Percentiles rank a stretch among this genome's conserved stretches.
Conservation (phyloP, 2,797 vertebrate species). For the Eulemur mongoz region DNA sequence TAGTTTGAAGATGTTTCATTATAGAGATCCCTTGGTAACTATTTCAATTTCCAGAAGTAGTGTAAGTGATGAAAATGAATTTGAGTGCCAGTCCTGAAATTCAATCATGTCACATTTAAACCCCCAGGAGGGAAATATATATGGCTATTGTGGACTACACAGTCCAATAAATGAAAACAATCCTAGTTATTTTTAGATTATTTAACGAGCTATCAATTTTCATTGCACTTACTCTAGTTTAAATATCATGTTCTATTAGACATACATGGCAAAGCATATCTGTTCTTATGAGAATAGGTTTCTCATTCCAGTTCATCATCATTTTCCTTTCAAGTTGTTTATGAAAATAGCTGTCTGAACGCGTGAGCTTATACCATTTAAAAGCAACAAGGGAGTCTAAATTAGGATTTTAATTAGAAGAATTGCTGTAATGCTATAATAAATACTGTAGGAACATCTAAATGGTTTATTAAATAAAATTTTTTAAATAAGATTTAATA, state of each 20-base stretch:
- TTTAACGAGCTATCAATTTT: background rate
- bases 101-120: slow-evolving; percentile 64
- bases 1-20: background rate
- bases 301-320: background rate
- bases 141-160: background rate
- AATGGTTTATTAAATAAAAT: background rate
- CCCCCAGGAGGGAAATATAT: slow-evolving; percentile 18
- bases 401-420: background rate
- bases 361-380: background rate
- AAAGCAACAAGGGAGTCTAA: slow-evolving; percentile 6
- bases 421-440: background rate
- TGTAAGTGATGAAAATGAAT: slow-evolving; percentile 44
- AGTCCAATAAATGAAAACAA: slow-evolving; percentile 29
- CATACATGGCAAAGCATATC: background rate
- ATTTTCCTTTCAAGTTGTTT: background rate
- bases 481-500: background rate
- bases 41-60: slow-evolving; percentile 66
- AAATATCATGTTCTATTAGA: slow-evolving; percentile 50
- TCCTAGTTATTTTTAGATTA: slow-evolving; percentile 56
- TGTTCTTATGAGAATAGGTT: background rate
- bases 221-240: background rate
- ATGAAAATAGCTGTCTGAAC: slow-evolving; percentile 23
- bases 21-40: slow-evolving; percentile 9
- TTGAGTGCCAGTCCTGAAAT: slow-evolving; percentile 55
- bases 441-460: background rate